Evolutionary conservation across 2,113 vertebrate genomes (phyloP).

Genomic region (Hoplias malabaricus): DNA sequence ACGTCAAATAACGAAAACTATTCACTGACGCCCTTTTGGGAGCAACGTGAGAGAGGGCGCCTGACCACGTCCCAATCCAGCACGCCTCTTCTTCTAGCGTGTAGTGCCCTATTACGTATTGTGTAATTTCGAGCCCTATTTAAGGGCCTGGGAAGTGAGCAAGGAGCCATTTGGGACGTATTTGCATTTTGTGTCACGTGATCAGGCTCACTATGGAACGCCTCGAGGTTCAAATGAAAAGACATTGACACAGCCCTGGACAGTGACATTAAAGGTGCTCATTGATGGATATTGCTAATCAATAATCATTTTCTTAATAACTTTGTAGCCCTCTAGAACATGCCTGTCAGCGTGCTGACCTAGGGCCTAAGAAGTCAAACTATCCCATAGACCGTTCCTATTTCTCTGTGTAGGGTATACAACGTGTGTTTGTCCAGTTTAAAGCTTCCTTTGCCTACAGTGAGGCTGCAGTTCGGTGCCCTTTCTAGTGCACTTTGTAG

Average conservation of each 20-base stretch:
- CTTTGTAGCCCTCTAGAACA: too few relatives aligned
- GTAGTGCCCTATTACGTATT: not conserved
- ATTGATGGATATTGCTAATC: too few relatives aligned
- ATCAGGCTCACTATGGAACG: constrained; percentile 14
- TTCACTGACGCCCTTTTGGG: not conserved
- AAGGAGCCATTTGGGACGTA: not conserved
- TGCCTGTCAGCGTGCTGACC: too few relatives aligned
- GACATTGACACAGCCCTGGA: not conserved
- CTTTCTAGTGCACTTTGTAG: too few relatives aligned
- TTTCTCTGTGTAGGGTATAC: too few relatives aligned
- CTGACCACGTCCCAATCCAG: not conserved
- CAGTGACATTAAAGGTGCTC: too few relatives aligned
- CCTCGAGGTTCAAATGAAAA: constrained; percentile 12
- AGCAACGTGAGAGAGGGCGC: not conserved
- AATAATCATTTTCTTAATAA: too few relatives aligned
- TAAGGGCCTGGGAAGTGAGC: not conserved
- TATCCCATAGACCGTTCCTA: too few relatives aligned
- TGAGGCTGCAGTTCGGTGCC: too few relatives aligned
- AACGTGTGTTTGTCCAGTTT: too few relatives aligned
- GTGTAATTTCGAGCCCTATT: not conserved
- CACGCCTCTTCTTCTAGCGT: not conserved
- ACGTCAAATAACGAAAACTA: not conserved
- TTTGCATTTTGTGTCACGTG: not conserved
- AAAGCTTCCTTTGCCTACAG: too few relatives aligned
- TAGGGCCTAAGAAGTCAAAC: too few relatives aligned